phyloP scores from a whole-genome alignment of 2,797 vertebrate genomes.

The Botia almorhae region DNA sequence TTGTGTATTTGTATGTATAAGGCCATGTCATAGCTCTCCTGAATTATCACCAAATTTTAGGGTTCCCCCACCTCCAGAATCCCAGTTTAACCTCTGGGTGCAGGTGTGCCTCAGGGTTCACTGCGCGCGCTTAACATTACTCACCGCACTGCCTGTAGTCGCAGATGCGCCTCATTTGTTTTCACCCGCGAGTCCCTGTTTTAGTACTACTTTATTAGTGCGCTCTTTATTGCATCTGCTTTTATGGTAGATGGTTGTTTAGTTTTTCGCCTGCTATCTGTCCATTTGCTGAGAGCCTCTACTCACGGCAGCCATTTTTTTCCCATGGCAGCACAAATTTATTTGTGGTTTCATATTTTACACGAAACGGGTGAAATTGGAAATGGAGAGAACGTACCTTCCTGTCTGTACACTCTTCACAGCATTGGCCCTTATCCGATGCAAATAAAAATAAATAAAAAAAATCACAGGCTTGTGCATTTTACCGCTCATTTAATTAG shows the following conservation, averaged over 20 bases:
- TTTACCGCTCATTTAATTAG: slow-evolving; percentile 89
- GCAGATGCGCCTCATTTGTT: slow-evolving; percentile 35
- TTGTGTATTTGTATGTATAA: too few relatives aligned
- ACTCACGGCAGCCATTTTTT: slow-evolving; percentile 52
- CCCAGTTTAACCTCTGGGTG: background rate
- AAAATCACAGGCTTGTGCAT: slow-evolving; percentile 65
- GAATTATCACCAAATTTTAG: too few relatives aligned
- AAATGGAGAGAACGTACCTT: slow-evolving; percentile 58
- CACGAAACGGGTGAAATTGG: slow-evolving; percentile 58
- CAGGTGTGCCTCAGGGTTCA: slow-evolving; percentile 1
- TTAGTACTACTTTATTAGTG: slow-evolving; percentile 49
- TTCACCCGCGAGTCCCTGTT: slow-evolving; percentile 35
- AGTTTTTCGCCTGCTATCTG: slow-evolving; percentile 45
- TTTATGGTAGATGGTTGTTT: slow-evolving; percentile 48
- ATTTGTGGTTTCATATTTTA: slow-evolving; percentile 66
- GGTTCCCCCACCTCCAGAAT: too few relatives aligned
- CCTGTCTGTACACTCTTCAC: slow-evolving; percentile 41
- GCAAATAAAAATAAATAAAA: slow-evolving; percentile 54
- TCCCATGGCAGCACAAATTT: slow-evolving; percentile 51
- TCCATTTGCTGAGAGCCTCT: slow-evolving; percentile 39
- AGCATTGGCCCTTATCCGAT: slow-evolving; percentile 70
- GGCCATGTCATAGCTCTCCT: too few relatives aligned
- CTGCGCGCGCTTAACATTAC: slow-evolving; percentile 11
- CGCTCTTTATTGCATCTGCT: slow-evolving; percentile 40
- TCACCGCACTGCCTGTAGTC: slow-evolving; percentile 21